Evolutionary conservation across 2,113 vertebrate species (phyloP), one percentile per base, ranked within the genome.

Genomic region (Chamaetylas fuelleborni): DNA sequence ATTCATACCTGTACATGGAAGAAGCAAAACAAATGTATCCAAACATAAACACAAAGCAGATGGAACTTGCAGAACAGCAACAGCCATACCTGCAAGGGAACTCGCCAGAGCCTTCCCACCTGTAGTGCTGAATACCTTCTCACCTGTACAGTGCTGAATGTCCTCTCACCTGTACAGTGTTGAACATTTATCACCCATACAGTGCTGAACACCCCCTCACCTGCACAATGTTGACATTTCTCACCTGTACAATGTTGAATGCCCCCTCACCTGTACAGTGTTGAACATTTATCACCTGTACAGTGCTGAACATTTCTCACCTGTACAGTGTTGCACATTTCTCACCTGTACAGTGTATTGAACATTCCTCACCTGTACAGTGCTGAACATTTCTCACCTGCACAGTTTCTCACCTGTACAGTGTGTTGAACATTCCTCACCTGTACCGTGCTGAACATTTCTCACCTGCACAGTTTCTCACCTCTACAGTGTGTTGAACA

Each of bases 181-280:
- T 51, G 19, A 43, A 43, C 31, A 8, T 14, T 40, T 5, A 97
- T 77, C 45, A 99, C 98, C 99, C 48, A 22, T 13, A 29, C n/a
- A 25, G 16, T 13, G 40, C 12, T 38, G 38, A 51, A 36, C 36
- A 36, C 36, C 36, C 36, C 36, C 36, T 76, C 48, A 99, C 99
- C 99, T 72, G 65, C 4, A 33, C 53, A 3, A 29, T 13, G 43
- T 40, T 9, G 5, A 40, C 13, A 40, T 14, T 40, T 5, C 97
- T 77, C 45, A 99, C 98, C 99, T 60, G 29, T 13, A 29, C 26
- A 25, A 12, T 13, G 20, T n/a, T n/a, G n/a, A n/a, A n/a, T 48
- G 47, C n/a, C n/a, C 24, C 17, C 97, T 77, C 45, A 99, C 98
- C 99, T 60, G 29, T 13, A 29, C 26, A 25, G 20, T 13, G 48